These are phyloP conservation scores for Mantis religiosa DNA, from an alignment of 2,888 invertebrate species.

Conservation along the genomic window DNA sequence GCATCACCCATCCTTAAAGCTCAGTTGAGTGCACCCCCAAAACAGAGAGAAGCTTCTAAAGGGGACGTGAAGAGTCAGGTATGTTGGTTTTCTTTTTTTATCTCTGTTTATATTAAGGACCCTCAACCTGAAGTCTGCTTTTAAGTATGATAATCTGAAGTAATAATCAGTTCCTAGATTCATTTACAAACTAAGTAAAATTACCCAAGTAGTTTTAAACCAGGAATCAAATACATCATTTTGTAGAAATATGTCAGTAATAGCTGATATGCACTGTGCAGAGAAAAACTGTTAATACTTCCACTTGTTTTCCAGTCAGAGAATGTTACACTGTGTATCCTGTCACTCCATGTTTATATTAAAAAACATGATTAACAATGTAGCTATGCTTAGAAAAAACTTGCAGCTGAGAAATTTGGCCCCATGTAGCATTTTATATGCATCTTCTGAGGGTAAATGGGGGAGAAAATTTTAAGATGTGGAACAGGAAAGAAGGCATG, in stretches of 20 bases:
- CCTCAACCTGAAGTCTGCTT: not conserved
- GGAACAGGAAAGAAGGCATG: no score
- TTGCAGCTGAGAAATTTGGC: no score
- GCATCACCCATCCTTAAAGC: slow-evolving; percentile 80
- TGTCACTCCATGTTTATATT: no score
- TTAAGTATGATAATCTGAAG: not conserved
- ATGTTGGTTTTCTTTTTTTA: slow-evolving; percentile 39
- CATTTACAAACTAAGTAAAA: not conserved
- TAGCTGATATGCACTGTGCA: no score
- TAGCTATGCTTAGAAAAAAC: no score
- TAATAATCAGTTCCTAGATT: not conserved
- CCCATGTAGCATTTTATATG: no score
- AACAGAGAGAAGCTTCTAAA: slow-evolving; percentile 45
- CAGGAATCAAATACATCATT: not conserved
- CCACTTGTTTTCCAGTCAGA: no score
- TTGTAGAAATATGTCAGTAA: not conserved
- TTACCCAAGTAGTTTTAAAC: not conserved
- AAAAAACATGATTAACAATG: no score
- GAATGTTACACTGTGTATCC: no score
- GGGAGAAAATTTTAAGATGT: no score
- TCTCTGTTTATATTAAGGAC: not conserved
- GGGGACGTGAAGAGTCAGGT: slow-evolving; percentile 56
- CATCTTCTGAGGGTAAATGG: no score
- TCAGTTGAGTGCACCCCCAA: slow-evolving; percentile 69
- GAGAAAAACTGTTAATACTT: no score